These are phyloP conservation scores for Dendronephthya gigantea DNA, from an alignment of 64 coral and sea anemone genomes.

Conservation along the genomic window DNA sequence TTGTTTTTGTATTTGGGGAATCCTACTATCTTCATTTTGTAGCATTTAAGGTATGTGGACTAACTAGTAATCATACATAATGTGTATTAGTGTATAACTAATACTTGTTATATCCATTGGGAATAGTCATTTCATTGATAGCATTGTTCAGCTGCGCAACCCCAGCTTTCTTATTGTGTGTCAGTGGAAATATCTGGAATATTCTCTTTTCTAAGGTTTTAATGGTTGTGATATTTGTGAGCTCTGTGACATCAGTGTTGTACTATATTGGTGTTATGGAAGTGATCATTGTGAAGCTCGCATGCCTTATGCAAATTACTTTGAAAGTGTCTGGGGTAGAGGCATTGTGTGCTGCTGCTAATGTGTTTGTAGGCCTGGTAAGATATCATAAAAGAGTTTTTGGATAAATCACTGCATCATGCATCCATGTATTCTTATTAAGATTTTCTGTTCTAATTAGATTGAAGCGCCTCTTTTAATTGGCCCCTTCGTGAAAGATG, in stretches of 20 bases:
- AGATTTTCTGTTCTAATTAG: too few species aligned
- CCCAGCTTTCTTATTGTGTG: too few species aligned
- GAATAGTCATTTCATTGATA: too few species aligned
- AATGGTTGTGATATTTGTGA: constrained; percentile 77
- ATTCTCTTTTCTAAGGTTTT: constrained; percentile 45
- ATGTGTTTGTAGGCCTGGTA: constrained; percentile 92
- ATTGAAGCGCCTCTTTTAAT: constrained; percentile 76
- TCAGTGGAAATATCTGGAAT: too few species aligned
- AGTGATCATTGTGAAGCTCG: constrained; percentile 63
- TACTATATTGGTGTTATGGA: constrained; percentile 78
- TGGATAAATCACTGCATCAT: too few species aligned
- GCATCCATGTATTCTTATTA: too few species aligned
- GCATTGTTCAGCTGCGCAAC: too few species aligned
- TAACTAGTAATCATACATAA: too few species aligned
- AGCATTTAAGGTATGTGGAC: constrained; percentile 98
- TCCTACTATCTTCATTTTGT: constrained; percentile 48
- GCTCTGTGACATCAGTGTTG: constrained; percentile 59
- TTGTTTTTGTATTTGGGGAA: constrained; percentile 76
- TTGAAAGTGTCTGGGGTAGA: constrained; percentile 79
- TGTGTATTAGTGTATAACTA: too few species aligned
- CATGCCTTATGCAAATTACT: constrained; percentile 83
- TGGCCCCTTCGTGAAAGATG: constrained; percentile 58
- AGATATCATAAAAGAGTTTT: not conserved
- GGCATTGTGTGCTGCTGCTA: constrained; percentile 72
- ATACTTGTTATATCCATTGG: too few species aligned